Evolutionary conservation across 2,113 vertebrate genomes (phyloP).

Genomic region (Atrichornis clamosus): DNA sequence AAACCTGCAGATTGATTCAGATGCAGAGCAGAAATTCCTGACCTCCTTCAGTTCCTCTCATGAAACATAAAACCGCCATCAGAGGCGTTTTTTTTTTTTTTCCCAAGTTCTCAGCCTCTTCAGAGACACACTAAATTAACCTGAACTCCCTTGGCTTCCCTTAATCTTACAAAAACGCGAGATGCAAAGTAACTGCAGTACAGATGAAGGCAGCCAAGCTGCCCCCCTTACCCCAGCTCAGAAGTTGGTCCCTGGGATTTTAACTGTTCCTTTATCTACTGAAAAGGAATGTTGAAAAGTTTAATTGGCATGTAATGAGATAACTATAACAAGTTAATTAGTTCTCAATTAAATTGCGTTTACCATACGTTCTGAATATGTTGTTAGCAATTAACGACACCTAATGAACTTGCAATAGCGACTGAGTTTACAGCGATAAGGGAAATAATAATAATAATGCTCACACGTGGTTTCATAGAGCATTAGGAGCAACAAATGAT

Average conservation of each 20-base stretch:
- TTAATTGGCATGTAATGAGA: slow-evolving; percentile 77
- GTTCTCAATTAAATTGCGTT: slow-evolving; percentile 76
- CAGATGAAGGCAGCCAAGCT: not conserved
- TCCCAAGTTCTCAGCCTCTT: not conserved
- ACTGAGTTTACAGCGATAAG: slow-evolving; percentile 40
- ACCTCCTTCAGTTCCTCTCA: not conserved
- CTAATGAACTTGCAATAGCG: slow-evolving; percentile 62
- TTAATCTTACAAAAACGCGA: not conserved
- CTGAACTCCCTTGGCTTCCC: slow-evolving; percentile 5
- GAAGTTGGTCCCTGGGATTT: slow-evolving; percentile 18
- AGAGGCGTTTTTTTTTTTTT: not conserved
- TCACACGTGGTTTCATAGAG: not conserved
- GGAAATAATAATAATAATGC: slow-evolving; percentile 39
- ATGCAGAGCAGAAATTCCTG: not conserved
- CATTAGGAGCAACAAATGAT: not conserved
- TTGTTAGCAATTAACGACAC: slow-evolving; percentile 69
- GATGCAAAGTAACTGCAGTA: not conserved
- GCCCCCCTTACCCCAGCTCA: not conserved
- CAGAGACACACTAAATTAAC: slow-evolving; percentile 14
- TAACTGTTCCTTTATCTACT: slow-evolving; percentile 67
- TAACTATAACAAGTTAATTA: slow-evolving; percentile 78
- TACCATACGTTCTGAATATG: slow-evolving; percentile 66
- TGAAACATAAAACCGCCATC: not conserved
- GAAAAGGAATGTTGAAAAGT: slow-evolving; percentile 72
- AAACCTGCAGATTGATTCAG: not conserved